phyloP scores from a whole-genome alignment of 2,888 invertebrate genomes.

The Crepidodera aurea region DNA sequence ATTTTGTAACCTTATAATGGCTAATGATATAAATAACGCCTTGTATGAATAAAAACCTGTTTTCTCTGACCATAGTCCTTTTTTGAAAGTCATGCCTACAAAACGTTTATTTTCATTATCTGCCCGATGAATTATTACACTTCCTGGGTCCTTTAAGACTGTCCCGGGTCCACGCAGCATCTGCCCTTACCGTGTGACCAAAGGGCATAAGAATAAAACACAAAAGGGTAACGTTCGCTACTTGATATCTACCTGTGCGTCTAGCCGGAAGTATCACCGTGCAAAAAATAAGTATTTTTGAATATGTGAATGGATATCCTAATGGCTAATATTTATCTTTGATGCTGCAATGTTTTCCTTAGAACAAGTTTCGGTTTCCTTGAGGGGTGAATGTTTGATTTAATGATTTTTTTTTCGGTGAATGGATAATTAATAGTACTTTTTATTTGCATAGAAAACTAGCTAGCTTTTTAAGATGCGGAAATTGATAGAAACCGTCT shows the following conservation, averaged over 20 bases:
- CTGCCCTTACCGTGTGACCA: constrained; percentile 55
- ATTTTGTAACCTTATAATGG: constrained; percentile 40
- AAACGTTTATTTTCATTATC: constrained; percentile 46
- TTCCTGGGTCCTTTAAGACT: constrained; percentile 36
- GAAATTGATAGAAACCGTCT: too few species aligned
- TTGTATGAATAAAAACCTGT: constrained; percentile 48
- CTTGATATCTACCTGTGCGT: constrained; percentile 35
- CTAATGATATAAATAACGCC: constrained; percentile 45
- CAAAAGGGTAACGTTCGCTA: constrained; percentile 13
- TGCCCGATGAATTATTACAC: constrained; percentile 43
- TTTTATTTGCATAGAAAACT: constrained; percentile 6
- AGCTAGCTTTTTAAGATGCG: too few species aligned
- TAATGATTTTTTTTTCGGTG: constrained; percentile 1
- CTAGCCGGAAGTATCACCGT: constrained; percentile 38
- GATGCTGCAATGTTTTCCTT: constrained; percentile 9
- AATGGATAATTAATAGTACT: constrained; percentile 12
- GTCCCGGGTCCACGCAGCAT: constrained; percentile 49
- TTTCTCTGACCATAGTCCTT: constrained; percentile 42
- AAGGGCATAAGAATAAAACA: constrained; percentile 39
- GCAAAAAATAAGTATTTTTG: constrained; percentile 13
- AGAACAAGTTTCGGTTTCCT: constrained; percentile 19
- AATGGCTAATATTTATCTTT: constrained; percentile 27
- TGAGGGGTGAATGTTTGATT: constrained; percentile 7
- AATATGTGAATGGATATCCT: constrained; percentile 4
- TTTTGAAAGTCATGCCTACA: constrained; percentile 48